These are phyloP conservation scores for Prionchulus punctatus DNA, from an alignment of 2,888 invertebrate genomes.

Conservation along the genomic window DNA sequence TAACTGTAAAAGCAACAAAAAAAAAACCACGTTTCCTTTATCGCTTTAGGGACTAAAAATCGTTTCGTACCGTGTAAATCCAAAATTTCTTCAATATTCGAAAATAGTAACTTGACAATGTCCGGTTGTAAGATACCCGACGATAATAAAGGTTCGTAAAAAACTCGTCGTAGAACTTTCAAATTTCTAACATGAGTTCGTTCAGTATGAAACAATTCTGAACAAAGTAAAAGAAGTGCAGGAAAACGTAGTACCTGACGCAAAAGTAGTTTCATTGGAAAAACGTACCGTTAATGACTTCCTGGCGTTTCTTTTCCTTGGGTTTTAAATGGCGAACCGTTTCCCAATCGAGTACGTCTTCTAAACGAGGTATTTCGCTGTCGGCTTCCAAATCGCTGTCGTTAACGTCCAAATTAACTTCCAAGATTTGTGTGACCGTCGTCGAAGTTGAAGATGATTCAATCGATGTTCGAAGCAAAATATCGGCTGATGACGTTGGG, in stretches of 20 bases:
- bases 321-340: constrained; percentile 54
- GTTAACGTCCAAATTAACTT: too few relatives aligned
- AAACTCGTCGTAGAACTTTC: constrained; percentile 64
- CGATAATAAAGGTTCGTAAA: constrained; percentile 56
- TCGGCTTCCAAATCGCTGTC: constrained; percentile 34
- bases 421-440: too few relatives aligned
- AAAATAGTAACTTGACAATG: constrained; percentile 59
- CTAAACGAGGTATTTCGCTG: constrained; percentile 60
- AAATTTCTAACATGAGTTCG: constrained; percentile 71
- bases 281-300: constrained; percentile 60
- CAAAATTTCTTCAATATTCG: constrained; percentile 64
- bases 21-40: too few relatives aligned
- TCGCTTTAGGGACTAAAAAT: too few relatives aligned
- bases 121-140: constrained; percentile 42
- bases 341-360: constrained; percentile 56
- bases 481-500: too few relatives aligned
- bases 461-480: too few relatives aligned
- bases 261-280: background rate
- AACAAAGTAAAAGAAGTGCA: constrained; percentile 24
- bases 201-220: constrained; percentile 58
- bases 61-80: constrained; percentile 54
- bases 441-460: too few relatives aligned
- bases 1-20: background rate
- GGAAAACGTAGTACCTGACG: background rate
- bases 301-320: constrained; percentile 71